phyloP scores from a whole-genome alignment of 2,888 invertebrate species.

The Tachina fera region DNA sequence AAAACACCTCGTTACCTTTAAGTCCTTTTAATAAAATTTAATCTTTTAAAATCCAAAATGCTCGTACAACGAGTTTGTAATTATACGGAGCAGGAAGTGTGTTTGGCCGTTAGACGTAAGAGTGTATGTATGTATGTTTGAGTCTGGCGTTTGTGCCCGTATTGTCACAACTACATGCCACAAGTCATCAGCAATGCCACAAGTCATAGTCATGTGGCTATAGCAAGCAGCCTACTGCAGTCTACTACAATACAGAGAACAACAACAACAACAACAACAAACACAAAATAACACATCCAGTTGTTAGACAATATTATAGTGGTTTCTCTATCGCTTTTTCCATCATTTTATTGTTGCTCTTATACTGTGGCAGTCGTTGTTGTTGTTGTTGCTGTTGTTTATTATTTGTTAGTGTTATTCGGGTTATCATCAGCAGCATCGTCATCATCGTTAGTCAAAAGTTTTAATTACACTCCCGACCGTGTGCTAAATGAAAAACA shows the following conservation, averaged over 20 bases:
- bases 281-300: constrained; percentile 50
- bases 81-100: constrained; percentile 7
- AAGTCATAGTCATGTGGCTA: constrained; percentile 71
- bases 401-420: constrained; percentile 76
- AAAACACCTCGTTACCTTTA: constrained; percentile 51
- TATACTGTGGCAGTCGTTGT: background rate
- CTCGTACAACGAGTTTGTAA: constrained; percentile 39
- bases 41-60: constrained; percentile 46
- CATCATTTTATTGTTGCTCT: constrained; percentile 38
- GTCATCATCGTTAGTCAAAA: constrained; percentile 79
- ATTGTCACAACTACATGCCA: constrained; percentile 68
- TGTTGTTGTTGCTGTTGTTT: constrained; percentile 34
- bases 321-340: constrained; percentile 55
- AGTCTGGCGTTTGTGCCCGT: constrained; percentile 17
- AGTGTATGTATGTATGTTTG: background rate
- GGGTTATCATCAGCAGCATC: constrained; percentile 61
- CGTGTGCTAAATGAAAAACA: constrained; percentile 60
- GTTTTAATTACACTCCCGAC: constrained; percentile 80
- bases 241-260: constrained; percentile 32
- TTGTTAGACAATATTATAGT: constrained; percentile 67
- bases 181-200: constrained; percentile 71
- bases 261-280: constrained; percentile 31
- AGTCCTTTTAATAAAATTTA: constrained; percentile 54
- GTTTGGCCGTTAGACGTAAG: background rate
- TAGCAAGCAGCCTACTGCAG: constrained; percentile 62